phyloP scores from a whole-genome alignment of 2,113 vertebrate species.

The Rhodinocichla rosea region DNA sequence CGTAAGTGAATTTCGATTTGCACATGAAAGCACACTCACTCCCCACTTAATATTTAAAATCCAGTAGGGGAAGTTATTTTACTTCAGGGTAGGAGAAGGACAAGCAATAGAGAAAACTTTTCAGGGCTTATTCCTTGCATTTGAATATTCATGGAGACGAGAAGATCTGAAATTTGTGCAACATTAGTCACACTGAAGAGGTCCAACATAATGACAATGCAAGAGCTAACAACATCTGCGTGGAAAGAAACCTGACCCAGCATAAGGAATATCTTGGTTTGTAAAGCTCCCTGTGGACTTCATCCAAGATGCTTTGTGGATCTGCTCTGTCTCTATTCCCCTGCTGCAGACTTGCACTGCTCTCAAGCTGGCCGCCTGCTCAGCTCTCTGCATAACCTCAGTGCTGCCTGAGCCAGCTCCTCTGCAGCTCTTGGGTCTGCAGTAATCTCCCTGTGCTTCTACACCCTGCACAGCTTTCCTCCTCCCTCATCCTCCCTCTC shows the following conservation, averaged over 20 bases:
- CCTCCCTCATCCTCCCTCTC: background rate
- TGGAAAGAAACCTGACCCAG: slow-evolving; percentile 38
- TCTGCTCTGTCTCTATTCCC: slow-evolving; percentile 5
- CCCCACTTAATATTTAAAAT: background rate
- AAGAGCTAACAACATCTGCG: slow-evolving; percentile 22
- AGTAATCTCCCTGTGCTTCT: background rate
- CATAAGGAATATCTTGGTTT: slow-evolving; percentile 1
- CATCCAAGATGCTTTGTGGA: background rate
- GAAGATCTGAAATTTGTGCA: background rate
- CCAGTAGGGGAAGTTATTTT: background rate
- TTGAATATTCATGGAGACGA: background rate
- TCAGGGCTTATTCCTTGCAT: background rate
- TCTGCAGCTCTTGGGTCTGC: background rate
- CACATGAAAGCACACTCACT: background rate
- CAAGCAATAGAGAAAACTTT: background rate
- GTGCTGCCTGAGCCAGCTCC: background rate
- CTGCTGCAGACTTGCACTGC: background rate
- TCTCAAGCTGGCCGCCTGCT: background rate
- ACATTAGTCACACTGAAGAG: slow-evolving; percentile 2
- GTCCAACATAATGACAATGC: slow-evolving; percentile 24
- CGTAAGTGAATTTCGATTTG: background rate
- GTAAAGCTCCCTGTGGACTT: background rate
- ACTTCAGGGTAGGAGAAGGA: background rate
- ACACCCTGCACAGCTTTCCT: background rate
- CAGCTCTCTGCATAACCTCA: background rate